Percentiles rank a stretch among this genome's conserved stretches.
These are phyloP conservation scores for Paralichthys olivaceus DNA, from an alignment of 2,113 vertebrate species.

Conservation along the genomic window DNA sequence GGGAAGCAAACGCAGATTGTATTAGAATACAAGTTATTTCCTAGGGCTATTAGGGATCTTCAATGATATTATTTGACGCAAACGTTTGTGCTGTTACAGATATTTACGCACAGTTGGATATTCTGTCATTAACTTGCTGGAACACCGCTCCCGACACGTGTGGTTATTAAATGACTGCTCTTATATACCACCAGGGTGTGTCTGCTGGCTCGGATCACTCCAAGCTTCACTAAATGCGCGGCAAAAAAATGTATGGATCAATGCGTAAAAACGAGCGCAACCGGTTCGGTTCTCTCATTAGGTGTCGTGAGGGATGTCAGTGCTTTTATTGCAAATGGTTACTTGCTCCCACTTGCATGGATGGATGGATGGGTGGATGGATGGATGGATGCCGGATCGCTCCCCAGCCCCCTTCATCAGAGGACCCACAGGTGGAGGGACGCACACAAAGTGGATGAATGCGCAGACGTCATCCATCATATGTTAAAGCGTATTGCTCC, in stretches of 20 bases:
- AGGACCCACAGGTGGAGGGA: constrained; percentile 69
- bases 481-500: neutral
- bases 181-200: constrained; percentile 50
- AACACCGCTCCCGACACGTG: neutral
- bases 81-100: neutral
- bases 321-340: neutral
- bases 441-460: constrained; percentile 13
- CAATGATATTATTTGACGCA: neutral
- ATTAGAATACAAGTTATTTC: neutral
- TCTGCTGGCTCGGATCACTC: constrained; percentile 32
- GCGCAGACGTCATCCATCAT: constrained; percentile 29
- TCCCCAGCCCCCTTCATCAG: neutral
- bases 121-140: neutral
- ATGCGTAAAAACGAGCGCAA: neutral
- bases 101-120: neutral
- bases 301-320: constrained; percentile 2
- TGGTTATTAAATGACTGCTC: constrained; percentile 16
- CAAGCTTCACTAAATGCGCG: neutral
- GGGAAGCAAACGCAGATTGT: neutral
- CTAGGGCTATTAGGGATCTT: neutral
- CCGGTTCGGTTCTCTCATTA: neutral
- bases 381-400: neutral
- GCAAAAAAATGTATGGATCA: neutral
- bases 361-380: neutral
- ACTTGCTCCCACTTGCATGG: neutral